Percentiles rank a stretch among this genome's conserved stretches.
Evolutionary conservation across 2,797 vertebrate genomes (phyloP).

Genomic region (Apogon hyalosoma): DNA sequence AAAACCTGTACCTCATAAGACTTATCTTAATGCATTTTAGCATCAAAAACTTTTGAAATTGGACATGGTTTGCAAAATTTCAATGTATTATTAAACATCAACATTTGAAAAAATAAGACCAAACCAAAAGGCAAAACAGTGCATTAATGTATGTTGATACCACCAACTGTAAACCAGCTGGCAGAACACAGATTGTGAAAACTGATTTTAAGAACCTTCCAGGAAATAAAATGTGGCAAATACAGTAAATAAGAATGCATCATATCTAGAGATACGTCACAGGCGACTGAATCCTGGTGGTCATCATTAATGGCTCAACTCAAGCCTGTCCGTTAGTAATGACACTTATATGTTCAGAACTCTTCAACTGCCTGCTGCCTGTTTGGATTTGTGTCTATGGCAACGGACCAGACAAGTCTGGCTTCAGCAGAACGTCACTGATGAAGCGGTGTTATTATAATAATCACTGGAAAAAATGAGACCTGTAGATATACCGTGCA

Average conservation of each 20-base stretch:
- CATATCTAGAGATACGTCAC: slow-evolving; percentile 8
- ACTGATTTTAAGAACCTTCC: too few relatives aligned
- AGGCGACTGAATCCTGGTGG: slow-evolving; percentile 13
- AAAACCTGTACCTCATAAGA: too few relatives aligned
- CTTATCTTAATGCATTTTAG: too few relatives aligned
- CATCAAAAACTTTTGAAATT: too few relatives aligned
- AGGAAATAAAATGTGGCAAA: neutral
- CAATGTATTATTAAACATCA: too few relatives aligned
- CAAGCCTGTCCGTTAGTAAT: slow-evolving; percentile 41
- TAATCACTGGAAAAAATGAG: slow-evolving; percentile 18
- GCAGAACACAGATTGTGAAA: too few relatives aligned
- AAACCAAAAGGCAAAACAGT: too few relatives aligned
- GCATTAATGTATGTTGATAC: too few relatives aligned
- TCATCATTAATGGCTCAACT: neutral
- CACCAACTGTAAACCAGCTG: too few relatives aligned
- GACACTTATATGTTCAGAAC: slow-evolving; percentile 47
- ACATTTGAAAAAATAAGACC: too few relatives aligned
- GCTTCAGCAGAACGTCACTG: slow-evolving; percentile 30
- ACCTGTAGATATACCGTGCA: slow-evolving; percentile 20
- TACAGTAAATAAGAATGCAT: neutral
- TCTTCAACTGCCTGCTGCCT: slow-evolving; percentile 57
- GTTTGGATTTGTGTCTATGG: slow-evolving; percentile 69
- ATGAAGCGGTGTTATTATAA: slow-evolving; percentile 58
- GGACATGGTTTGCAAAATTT: too few relatives aligned
- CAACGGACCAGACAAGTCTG: slow-evolving; percentile 64